Evolutionary conservation across 2,797 vertebrate species (phyloP).

Genomic region (Phataginus tricuspis): DNA sequence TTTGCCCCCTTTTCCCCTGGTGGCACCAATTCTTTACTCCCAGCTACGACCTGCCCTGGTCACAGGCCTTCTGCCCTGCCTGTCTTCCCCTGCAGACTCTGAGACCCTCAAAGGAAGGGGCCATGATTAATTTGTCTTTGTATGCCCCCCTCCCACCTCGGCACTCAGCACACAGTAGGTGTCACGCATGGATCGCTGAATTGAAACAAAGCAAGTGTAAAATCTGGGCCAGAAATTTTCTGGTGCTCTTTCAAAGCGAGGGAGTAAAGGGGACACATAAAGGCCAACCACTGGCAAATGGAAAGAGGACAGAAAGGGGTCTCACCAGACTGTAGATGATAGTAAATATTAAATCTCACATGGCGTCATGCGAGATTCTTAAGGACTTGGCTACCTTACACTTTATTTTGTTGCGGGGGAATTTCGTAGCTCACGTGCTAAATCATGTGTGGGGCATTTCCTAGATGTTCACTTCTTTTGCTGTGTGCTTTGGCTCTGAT

Average conservation of each 20-base stretch:
- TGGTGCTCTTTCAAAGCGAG: not conserved
- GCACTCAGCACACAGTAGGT: not conserved
- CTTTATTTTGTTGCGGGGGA: not conserved
- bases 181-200: not conserved
- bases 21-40: not conserved
- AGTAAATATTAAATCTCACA: not conserved
- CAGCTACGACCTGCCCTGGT: too few relatives aligned
- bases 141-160: not conserved
- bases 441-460: not conserved
- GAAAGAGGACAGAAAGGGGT: not conserved
- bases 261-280: not conserved
- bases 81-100: not conserved
- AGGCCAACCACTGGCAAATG: not conserved
- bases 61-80: too few relatives aligned
- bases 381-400: too few relatives aligned
- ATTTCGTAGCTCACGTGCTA: not conserved
- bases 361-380: not conserved
- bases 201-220: not conserved
- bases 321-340: not conserved
- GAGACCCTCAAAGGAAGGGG: not conserved
- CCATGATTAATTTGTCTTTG: not conserved
- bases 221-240: not conserved
- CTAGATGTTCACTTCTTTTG: not conserved
- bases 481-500: not conserved
- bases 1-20: not conserved